A percentile compares a stretch with the other conserved stretches of the same genome.
These are phyloP conservation scores for Dendrophyllia cribrosa DNA, from an alignment of 64 coral and sea anemone genomes.

Conservation along the genomic window DNA sequence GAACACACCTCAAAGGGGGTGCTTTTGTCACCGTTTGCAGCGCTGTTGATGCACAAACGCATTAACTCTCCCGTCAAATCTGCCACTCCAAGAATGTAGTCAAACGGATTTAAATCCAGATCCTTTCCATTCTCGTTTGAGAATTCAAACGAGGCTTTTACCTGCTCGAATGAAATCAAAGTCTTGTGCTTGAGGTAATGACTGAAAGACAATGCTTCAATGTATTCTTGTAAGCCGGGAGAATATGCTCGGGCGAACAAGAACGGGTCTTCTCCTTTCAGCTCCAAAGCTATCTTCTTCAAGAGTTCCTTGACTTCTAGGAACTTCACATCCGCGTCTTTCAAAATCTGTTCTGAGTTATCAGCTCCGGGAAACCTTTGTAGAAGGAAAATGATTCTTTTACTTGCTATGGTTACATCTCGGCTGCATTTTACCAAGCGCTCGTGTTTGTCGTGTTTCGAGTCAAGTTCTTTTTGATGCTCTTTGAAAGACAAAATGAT, in stretches of 20 bases:
- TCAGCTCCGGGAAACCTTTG: slow-evolving; percentile 48
- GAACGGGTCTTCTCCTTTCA: slow-evolving; percentile 61
- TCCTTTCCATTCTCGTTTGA: slow-evolving; percentile 31
- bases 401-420: slow-evolving; percentile 73
- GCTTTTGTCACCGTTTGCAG: slow-evolving; percentile 75
- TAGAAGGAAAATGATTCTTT: slow-evolving; percentile 60
- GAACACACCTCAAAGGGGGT: slow-evolving; percentile 81
- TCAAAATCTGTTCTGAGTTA: slow-evolving; percentile 30
- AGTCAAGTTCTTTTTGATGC: slow-evolving; percentile 56
- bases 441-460: slow-evolving; percentile 67
- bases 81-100: slow-evolving; percentile 92
- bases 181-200: slow-evolving; percentile 56
- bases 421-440: slow-evolving; percentile 69
- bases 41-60: slow-evolving; percentile 94
- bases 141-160: slow-evolving; percentile 65
- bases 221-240: slow-evolving; percentile 69
- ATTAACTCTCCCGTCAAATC: slow-evolving; percentile 98
- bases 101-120: slow-evolving; percentile 61
- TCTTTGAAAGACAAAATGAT: slow-evolving; percentile 45
- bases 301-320: slow-evolving; percentile 51
- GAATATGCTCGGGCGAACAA: slow-evolving; percentile 62
- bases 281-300: slow-evolving; percentile 69
- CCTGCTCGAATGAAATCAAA: slow-evolving; percentile 80
- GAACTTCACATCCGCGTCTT: slow-evolving; percentile 69
- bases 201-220: slow-evolving; percentile 65